Evolutionary conservation across 2,113 vertebrate genomes (phyloP).

Genomic region (Phaethornis superciliosus): DNA sequence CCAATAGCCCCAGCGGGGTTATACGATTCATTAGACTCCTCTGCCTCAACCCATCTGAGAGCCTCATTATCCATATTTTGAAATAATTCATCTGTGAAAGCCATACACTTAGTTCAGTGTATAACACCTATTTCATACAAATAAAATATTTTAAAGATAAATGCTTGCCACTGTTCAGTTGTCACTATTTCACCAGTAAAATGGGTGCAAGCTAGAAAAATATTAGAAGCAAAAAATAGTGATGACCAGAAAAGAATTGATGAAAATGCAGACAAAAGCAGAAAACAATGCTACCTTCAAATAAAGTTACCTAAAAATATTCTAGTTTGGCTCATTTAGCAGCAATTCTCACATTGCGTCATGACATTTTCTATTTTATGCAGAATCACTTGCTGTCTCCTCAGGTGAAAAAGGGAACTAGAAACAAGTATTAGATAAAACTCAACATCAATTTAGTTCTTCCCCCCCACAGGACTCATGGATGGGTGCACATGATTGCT

Average conservation of each 20-base stretch:
- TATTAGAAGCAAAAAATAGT: neutral
- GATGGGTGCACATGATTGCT: too few species aligned
- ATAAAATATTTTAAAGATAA: neutral
- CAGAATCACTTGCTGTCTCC: neutral
- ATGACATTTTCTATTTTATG: neutral
- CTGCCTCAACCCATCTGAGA: neutral
- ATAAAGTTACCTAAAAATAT: neutral
- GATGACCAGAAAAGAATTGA: neutral
- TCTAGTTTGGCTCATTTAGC: neutral
- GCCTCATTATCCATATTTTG: neutral
- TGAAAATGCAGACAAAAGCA: neutral
- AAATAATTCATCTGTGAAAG: neutral
- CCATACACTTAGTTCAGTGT: neutral
- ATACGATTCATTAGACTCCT: neutral
- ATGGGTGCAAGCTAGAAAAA: neutral
- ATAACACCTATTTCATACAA: neutral
- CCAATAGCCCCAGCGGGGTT: neutral
- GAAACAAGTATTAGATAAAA: neutral
- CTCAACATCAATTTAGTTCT: rapidly evolving
- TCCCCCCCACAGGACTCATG: too few species aligned
- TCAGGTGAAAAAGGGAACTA: neutral
- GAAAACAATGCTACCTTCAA: neutral
- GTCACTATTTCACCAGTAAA: neutral
- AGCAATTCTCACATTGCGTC: neutral
- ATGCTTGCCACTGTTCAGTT: neutral